Conservation (phyloP, 2,888 invertebrate genomes). For the Amphiduros pacificus region DNA sequence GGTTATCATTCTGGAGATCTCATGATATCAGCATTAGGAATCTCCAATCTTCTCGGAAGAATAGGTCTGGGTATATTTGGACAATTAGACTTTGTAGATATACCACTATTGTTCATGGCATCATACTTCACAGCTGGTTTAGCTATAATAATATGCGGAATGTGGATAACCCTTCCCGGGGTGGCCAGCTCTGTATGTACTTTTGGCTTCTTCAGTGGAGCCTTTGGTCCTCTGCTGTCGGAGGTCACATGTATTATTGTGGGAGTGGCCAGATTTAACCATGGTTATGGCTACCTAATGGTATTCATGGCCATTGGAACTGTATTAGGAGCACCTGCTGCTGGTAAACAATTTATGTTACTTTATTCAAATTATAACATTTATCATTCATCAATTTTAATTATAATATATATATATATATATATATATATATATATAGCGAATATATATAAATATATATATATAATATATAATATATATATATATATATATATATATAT, state of each 20-base stretch:
- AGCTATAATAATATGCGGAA: slow-evolving; percentile 26
- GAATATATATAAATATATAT: too few species aligned
- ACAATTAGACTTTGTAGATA: slow-evolving; percentile 20
- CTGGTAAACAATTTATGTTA: too few species aligned
- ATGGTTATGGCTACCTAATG: slow-evolving; percentile 37
- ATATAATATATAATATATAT: too few species aligned
- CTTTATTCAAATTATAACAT: too few species aligned
- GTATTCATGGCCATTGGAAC: slow-evolving; percentile 36
- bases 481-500: too few species aligned
- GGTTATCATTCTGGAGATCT: slow-evolving; percentile 30
- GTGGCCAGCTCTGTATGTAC: slow-evolving; percentile 26
- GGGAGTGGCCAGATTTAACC: slow-evolving; percentile 35
- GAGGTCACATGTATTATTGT: slow-evolving; percentile 32
- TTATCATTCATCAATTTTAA: too few species aligned
- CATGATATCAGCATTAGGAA: slow-evolving; percentile 35
- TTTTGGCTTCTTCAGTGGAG: slow-evolving; percentile 37
- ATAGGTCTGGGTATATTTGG: slow-evolving; percentile 31
- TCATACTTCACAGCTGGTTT: slow-evolving; percentile 33
- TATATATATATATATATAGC: too few species aligned
- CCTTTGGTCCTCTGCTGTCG: slow-evolving; percentile 35
- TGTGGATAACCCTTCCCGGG: slow-evolving; percentile 23
- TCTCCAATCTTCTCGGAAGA: slow-evolving; percentile 37
- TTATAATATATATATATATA: too few species aligned
- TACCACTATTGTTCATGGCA: slow-evolving; percentile 4
- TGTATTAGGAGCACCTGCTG: slow-evolving; percentile 36